These are phyloP conservation scores for Macroglossus sobrinus DNA, from an alignment of 2,113 vertebrate genomes.

Conservation along the genomic window DNA sequence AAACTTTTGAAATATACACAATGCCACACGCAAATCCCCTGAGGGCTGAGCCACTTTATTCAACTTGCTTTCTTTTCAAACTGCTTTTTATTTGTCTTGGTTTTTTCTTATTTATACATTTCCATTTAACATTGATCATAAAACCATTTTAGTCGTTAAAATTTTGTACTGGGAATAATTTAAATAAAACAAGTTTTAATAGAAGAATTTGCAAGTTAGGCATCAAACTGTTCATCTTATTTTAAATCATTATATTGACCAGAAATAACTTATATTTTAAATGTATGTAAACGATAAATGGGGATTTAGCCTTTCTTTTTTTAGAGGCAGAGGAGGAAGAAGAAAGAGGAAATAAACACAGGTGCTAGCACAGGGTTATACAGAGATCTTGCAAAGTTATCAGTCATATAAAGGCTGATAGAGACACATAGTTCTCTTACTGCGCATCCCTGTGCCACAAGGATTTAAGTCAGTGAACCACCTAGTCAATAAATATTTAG, in stretches of 20 bases:
- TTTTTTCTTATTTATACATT: constrained; percentile 53
- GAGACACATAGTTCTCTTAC: not conserved
- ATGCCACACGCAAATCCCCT: constrained; percentile 45
- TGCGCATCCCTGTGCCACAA: not conserved
- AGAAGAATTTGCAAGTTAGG: constrained; percentile 56
- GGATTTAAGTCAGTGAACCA: constrained; percentile 2
- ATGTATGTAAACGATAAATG: constrained; percentile 66
- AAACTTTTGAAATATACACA: constrained; percentile 52
- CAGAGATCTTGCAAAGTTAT: constrained; percentile 39
- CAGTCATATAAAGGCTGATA: not conserved
- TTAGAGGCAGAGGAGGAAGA: constrained; percentile 74
- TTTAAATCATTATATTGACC: constrained; percentile 68
- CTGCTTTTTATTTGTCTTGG: constrained; percentile 25
- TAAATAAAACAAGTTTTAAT: constrained; percentile 57
- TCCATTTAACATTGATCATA: constrained; percentile 37
- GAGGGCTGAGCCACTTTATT: constrained; percentile 22
- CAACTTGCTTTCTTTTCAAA: constrained; percentile 47
- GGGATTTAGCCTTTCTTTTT: constrained; percentile 70
- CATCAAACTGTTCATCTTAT: constrained; percentile 52
- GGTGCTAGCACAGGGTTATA: constrained; percentile 60
- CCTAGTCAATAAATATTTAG: not conserved
- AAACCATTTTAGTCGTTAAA: constrained; percentile 54
- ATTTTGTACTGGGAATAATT: constrained; percentile 35
- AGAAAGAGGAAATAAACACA: constrained; percentile 77
- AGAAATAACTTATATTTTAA: constrained; percentile 67